Evolutionary conservation across 2,113 vertebrate species (phyloP).

Genomic region (Pomatorhinus ruficollis): DNA sequence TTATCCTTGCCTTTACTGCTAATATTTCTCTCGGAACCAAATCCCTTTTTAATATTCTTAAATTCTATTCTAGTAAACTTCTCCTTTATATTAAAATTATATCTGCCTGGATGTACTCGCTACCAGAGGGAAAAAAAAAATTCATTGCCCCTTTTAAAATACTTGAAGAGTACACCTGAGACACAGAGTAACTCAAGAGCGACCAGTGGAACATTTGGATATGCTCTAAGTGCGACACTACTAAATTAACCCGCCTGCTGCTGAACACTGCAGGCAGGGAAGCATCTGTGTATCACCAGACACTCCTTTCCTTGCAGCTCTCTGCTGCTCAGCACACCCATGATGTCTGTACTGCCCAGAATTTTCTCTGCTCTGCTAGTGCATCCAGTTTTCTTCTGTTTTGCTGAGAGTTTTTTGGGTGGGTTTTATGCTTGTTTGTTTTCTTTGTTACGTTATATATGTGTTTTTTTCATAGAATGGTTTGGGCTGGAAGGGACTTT

Average conservation of each 20-base stretch:
- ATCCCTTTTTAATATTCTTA: conserved; percentile 86
- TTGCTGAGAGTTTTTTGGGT: neutral
- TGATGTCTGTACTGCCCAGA: neutral
- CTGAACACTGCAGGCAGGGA: neutral
- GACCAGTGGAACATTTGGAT: conserved; percentile 37
- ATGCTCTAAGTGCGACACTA: neutral
- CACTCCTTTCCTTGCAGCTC: neutral
- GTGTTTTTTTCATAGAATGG: accelerated
- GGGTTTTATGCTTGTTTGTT: too few species aligned
- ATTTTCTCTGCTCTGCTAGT: neutral
- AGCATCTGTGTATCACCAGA: neutral
- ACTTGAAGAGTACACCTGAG: conserved; percentile 73
- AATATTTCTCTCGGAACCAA: conserved; percentile 82
- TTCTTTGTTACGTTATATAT: neutral
- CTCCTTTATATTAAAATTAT: conserved; percentile 77
- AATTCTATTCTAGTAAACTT: conserved; percentile 81
- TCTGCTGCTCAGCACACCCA: neutral
- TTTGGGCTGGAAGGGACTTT: neutral
- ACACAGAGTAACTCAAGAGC: conserved; percentile 53
- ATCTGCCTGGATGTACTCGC: conserved; percentile 73
- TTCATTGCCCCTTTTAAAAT: conserved; percentile 75
- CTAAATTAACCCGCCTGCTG: conserved; percentile 14
- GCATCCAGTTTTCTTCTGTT: neutral
- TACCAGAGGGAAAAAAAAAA: conserved; percentile 66
- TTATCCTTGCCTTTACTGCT: conserved; percentile 78